Base-by-base conservation (phyloP, 2,797 vertebrate genomes). In the Gymnodraco acuticeps region DNA sequence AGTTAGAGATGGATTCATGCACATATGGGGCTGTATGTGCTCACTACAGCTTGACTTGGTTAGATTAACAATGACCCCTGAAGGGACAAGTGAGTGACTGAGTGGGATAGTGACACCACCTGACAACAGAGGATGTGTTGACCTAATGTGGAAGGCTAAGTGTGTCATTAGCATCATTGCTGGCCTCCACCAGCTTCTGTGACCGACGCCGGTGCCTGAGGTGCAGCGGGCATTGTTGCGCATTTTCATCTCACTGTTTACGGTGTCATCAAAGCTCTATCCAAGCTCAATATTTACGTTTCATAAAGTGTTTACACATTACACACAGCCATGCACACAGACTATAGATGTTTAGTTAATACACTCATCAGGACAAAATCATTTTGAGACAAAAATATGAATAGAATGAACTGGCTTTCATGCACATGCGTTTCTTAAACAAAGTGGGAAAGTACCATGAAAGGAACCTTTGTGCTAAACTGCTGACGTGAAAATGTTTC, bases 231-330 rank as follows among this genome's bases (percentile, higher is more conserved):
- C 52, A 70, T 62, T 17, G 48, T 47, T 17, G 58, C 38, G 15
- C 63, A 53, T 61, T 68, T 81, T 79, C 70, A 75, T 13, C 69
- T 75, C 50, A 11, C 45, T 89, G 84, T 90, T 75, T 90, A 85
- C 70, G 80, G 50, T 89, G 63, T 89, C 85, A 90, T 82, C 89
- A 67, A 65, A 82, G n/a, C 61, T 75, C 62, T 50, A 17, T 53
- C 74, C 77, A 0, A 38, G 69, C 64, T 81, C 81, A 87, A 81
- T 90, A 86, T 91, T 91, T 87, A 88, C 82, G 80, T 70, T 88
- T 75, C 20, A 11, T 52, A 19, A 20, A 20, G 15, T 90, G 86
- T 91, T 88, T 81, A 80, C 62, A 90, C 84, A 73, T 79, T 20
- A 91, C 70, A 85, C 76, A 88, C 63, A 47, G 64, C 41, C 59